Evolutionary conservation across 2,113 vertebrate genomes (phyloP).

Genomic region (Periophthalmus modestus): DNA sequence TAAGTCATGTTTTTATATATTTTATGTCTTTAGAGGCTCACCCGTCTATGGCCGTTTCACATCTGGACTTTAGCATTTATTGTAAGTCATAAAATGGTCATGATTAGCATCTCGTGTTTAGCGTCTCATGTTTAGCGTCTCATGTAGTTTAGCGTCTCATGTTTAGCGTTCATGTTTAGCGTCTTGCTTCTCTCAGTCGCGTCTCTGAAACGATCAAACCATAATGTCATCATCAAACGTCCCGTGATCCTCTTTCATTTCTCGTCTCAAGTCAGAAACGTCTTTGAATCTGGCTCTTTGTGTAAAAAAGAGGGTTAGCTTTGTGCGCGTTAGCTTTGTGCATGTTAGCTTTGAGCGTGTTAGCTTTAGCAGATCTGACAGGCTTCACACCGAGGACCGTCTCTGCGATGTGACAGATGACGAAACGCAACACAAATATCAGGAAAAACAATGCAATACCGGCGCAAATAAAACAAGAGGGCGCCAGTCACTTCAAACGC

Average conservation of each 20-base stretch:
- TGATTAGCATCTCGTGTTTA: too few relatives aligned
- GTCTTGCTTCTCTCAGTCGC: neutral
- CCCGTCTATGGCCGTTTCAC: too few relatives aligned
- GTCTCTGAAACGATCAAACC: neutral
- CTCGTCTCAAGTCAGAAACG: neutral
- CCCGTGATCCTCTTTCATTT: neutral
- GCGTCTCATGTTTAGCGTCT: too few relatives aligned
- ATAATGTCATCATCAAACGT: neutral
- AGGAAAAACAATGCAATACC: neutral
- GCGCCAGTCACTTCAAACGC: neutral
- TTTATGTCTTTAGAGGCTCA: too few relatives aligned
- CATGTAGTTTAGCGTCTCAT: neutral
- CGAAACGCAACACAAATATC: slow-evolving; percentile 54
- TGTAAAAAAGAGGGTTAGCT: neutral
- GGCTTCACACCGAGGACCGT: slow-evolving; percentile 13
- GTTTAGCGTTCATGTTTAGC: neutral
- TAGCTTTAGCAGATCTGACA: slow-evolving; percentile 16
- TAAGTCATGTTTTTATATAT: too few relatives aligned
- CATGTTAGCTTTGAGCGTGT: slow-evolving; percentile 19
- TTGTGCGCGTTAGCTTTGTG: slow-evolving; percentile 21
- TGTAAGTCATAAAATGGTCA: too few relatives aligned
- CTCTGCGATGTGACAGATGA: slow-evolving; percentile 52
- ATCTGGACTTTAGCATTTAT: too few relatives aligned
- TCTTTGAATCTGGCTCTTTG: neutral
- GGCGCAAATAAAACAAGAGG: neutral